These are phyloP conservation scores for Rhodophaea formosa DNA, from an alignment of 2,888 invertebrate species.

Conservation along the genomic window DNA sequence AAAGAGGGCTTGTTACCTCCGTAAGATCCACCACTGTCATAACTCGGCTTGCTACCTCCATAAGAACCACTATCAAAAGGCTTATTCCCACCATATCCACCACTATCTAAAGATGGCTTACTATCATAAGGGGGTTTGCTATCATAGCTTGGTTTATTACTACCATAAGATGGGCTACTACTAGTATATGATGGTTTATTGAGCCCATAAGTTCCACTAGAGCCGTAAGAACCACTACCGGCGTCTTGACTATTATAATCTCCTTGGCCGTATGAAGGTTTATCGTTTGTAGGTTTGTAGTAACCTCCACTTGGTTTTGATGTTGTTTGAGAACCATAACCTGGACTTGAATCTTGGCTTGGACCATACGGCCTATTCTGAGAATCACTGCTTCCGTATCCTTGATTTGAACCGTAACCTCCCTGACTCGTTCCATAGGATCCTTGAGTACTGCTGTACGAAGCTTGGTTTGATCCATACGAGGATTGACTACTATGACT, in stretches of 20 bases:
- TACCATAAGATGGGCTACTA: conserved; percentile 21
- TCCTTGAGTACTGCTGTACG: not conserved
- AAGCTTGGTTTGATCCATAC: not conserved
- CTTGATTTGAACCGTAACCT: no score
- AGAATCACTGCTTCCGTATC: no score
- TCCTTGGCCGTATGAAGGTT: conserved; percentile 15
- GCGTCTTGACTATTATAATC: conserved; percentile 9
- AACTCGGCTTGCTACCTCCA: not conserved
- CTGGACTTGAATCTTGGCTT: conserved; percentile 2
- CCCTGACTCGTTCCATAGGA: no score
- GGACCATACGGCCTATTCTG: not conserved
- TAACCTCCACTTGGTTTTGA: conserved; percentile 16
- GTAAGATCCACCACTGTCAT: not conserved
- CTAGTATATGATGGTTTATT: conserved; percentile 6
- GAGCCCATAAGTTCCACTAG: conserved; percentile 4
- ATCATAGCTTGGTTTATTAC: conserved; percentile 18
- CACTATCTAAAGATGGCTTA: conserved; percentile 21
- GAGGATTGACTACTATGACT: conserved; percentile 7
- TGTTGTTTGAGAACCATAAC: conserved; percentile 12
- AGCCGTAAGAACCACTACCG: not conserved
- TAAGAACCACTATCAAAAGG: not conserved
- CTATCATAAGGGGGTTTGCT: conserved; percentile 9
- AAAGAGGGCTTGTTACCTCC: conserved; percentile 3
- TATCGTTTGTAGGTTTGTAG: conserved; percentile 26
- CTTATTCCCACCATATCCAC: conserved; percentile 20